Conservation (phyloP, 2,113 vertebrate genomes). For the Dromiciops gliroides region DNA sequence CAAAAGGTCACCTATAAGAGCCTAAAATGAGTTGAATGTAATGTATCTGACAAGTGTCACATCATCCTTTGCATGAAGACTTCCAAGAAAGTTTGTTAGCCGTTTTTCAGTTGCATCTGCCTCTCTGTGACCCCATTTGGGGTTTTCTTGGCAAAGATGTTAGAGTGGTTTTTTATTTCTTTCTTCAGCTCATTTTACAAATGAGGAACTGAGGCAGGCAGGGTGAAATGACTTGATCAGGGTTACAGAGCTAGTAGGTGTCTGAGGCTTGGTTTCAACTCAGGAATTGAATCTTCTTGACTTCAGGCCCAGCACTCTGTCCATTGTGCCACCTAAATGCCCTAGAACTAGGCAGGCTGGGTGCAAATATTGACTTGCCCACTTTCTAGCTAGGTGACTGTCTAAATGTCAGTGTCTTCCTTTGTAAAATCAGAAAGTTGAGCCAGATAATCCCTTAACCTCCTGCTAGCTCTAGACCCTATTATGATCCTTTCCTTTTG, state of each 20-base stretch:
- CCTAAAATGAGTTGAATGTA: neutral
- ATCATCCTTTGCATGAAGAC: neutral
- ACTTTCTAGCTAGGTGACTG: too few relatives aligned
- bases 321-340: neutral
- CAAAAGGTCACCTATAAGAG: neutral
- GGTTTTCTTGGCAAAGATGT: neutral
- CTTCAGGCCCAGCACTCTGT: neutral
- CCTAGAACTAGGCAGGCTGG: too few relatives aligned
- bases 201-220: neutral
- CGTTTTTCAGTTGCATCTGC: neutral
- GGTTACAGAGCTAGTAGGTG: neutral
- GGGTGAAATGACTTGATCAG: neutral
- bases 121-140: neutral
- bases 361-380: too few relatives aligned
- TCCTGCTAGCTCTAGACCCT: too few relatives aligned
- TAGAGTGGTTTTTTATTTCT: neutral
- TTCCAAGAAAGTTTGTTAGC: neutral
- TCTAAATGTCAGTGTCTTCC: too few relatives aligned
- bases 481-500: too few relatives aligned
- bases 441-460: too few relatives aligned
- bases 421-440: too few relatives aligned
- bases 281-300: neutral
- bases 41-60: neutral
- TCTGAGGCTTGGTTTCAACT: neutral
- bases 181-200: neutral